Base-by-base conservation (phyloP, 2,888 invertebrate genomes). In the Lepidochrysops patricia region DNA sequence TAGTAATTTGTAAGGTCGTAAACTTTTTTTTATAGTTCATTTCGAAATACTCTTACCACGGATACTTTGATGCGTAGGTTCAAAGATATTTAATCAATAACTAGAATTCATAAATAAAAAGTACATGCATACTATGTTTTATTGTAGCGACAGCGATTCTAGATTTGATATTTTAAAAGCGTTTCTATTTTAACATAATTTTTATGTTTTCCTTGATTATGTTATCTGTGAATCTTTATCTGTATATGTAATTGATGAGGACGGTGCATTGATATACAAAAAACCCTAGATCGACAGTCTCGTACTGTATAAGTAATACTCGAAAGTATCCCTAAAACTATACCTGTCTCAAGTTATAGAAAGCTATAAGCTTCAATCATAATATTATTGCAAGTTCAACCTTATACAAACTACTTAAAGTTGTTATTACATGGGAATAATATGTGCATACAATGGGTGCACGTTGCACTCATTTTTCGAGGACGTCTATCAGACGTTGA, bases 1-100 rank as follows among this genome's bases (percentile, higher is more conserved):
- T 54, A 54, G 54, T 54, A 15, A 54, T 54, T 54, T 32, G 54
- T 54, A n/a, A 54, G 54, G 54, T 29, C 54, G 54, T 54, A 54
- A 54, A 54, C 4, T 19, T 32, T 54, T 32, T 54, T 52, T 54
- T 54, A 54, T 54, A 23, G 54, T 54, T 32, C 2, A 15, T 54
- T 54, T 32, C 54, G 54, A 15, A 54, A 54, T 2, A 29, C 52
- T 52, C 2, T 43, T 43, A 43, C 43, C 43, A 12, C 12, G 43
- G 43, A 7, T 43, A 52, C 27, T 27, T 26, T 26, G 26, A 52
- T 19, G 54, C 54, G 54, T 54, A 54, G 54, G 54, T 32, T 54
- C 54, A 15, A 29, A 54, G 19, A 54, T 27, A 54, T 54, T 54
- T 54, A 54, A 54, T 54, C 27, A 54, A 54, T 29, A 54, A 29